Percentiles rank a stretch among this genome's conserved stretches.
These are phyloP conservation scores for Antennarius striatus DNA, from an alignment of 2,113 vertebrate genomes.

Conservation along the genomic window DNA sequence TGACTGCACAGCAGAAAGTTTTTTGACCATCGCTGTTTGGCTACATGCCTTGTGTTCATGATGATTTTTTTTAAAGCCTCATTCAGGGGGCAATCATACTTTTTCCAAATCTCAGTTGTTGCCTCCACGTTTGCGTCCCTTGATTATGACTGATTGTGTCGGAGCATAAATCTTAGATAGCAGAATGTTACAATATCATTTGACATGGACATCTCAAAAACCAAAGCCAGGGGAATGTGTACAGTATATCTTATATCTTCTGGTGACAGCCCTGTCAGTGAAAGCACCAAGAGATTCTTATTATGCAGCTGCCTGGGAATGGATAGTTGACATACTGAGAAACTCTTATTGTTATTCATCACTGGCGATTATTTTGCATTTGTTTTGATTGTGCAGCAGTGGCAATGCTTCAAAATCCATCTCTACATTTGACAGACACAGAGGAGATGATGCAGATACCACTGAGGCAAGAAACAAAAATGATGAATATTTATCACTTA, in stretches of 20 bases:
- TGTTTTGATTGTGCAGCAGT: slow-evolving; percentile 23
- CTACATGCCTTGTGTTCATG: slow-evolving; percentile 22
- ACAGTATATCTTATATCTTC: slow-evolving; percentile 39
- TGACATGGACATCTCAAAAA: slow-evolving; percentile 43
- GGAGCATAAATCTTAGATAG: slow-evolving; percentile 43
- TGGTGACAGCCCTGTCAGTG: slow-evolving; percentile 42
- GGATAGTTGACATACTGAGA: slow-evolving; percentile 37
- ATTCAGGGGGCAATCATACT: slow-evolving; percentile 29
- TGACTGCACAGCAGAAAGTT: slow-evolving; percentile 29
- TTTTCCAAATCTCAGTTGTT: slow-evolving; percentile 24
- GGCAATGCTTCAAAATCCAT: slow-evolving; percentile 32
- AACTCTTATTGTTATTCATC: slow-evolving; percentile 41
- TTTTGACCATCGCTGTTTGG: slow-evolving; percentile 11
- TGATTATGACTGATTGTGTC: slow-evolving; percentile 56
- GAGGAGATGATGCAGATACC: slow-evolving; percentile 18
- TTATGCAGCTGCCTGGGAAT: slow-evolving; percentile 31
- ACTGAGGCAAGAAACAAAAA: slow-evolving; percentile 15
- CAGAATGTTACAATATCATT: slow-evolving; percentile 34
- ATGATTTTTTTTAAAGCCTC: slow-evolving; percentile 46
- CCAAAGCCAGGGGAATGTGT: neutral
- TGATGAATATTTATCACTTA: slow-evolving; percentile 55
- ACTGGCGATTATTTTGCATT: slow-evolving; percentile 46
- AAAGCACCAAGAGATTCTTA: slow-evolving; percentile 34
- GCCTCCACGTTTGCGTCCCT: slow-evolving; percentile 38
- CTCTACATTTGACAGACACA: slow-evolving; percentile 24